These are phyloP conservation scores for Aricia artaxerxes DNA, from an alignment of 2,888 invertebrate species.

Conservation along the genomic window DNA sequence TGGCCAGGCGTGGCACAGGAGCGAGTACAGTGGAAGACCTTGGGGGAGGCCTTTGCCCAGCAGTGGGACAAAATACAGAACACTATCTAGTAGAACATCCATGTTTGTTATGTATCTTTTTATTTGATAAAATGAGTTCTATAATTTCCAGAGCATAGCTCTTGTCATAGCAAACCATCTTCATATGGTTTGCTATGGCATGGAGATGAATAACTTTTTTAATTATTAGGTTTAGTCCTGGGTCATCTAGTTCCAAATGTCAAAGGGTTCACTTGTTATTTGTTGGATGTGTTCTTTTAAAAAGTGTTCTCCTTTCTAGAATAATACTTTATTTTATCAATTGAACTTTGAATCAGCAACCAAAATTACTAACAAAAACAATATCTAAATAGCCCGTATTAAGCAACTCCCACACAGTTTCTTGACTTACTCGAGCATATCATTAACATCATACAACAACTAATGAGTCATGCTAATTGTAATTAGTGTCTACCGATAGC, in stretches of 20 bases:
- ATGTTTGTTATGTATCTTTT: neutral
- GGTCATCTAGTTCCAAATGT: neutral
- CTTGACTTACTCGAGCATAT: neutral
- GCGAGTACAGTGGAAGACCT: too few species aligned
- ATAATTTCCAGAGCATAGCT: too few species aligned
- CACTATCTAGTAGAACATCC: too few species aligned
- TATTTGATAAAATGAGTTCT: neutral
- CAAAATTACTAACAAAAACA: neutral
- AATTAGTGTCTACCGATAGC: neutral
- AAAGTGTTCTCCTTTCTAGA: too few species aligned
- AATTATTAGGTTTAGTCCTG: neutral
- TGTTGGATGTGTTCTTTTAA: too few species aligned
- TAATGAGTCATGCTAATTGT: neutral
- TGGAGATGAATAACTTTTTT: neutral
- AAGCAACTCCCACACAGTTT: neutral
- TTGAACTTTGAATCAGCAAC: too few species aligned
- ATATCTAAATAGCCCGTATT: neutral
- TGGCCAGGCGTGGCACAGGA: too few species aligned
- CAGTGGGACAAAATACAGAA: too few species aligned
- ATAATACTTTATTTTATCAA: too few species aligned
- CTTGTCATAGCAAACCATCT: too few species aligned
- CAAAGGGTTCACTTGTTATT: neutral
- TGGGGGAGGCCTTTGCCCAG: too few species aligned
- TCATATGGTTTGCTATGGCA: neutral
- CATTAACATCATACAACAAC: neutral